Conservation (phyloP, 2,797 vertebrate species). For the Poeciliopsis infans region DNA sequence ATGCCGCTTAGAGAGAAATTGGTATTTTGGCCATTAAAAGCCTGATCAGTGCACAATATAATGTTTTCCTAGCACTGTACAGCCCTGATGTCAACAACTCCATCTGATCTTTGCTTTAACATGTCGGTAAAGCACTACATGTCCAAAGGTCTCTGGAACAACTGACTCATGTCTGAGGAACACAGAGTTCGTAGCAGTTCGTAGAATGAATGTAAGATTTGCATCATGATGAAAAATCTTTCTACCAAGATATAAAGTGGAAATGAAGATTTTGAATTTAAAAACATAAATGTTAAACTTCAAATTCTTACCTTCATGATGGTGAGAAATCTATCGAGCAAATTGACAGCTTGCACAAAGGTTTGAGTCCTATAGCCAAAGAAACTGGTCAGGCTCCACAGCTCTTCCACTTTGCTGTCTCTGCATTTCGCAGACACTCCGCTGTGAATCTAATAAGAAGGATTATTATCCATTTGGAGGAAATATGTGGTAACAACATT, state of each 20-base stretch:
- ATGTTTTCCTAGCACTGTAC: background rate
- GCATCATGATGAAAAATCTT: background rate
- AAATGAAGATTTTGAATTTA: background rate
- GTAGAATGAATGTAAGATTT: background rate
- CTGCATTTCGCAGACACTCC: conserved; percentile 89
- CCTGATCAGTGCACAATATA: background rate
- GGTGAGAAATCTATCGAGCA: conserved; percentile 94
- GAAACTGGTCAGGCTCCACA: conserved; percentile 94
- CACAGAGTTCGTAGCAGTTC: background rate
- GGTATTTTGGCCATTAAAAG: background rate
- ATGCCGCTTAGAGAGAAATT: background rate
- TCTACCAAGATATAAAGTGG: background rate
- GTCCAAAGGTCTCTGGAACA: background rate
- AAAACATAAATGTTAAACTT: background rate
- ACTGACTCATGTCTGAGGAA: background rate
- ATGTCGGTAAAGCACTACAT: background rate
- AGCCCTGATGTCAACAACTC: background rate
- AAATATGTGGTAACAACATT: background rate
- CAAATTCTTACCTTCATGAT: conserved; percentile 90
- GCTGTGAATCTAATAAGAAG: conserved; percentile 81
- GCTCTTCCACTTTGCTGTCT: conserved; percentile 91
- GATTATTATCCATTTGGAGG: background rate
- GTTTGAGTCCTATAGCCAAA: conserved; percentile 95
- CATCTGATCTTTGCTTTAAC: conserved; percentile 1
- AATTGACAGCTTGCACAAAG: conserved; percentile 94